Evolutionary conservation across 2,888 invertebrate genomes (phyloP).

Genomic region (Protophormia terraenovae): DNA sequence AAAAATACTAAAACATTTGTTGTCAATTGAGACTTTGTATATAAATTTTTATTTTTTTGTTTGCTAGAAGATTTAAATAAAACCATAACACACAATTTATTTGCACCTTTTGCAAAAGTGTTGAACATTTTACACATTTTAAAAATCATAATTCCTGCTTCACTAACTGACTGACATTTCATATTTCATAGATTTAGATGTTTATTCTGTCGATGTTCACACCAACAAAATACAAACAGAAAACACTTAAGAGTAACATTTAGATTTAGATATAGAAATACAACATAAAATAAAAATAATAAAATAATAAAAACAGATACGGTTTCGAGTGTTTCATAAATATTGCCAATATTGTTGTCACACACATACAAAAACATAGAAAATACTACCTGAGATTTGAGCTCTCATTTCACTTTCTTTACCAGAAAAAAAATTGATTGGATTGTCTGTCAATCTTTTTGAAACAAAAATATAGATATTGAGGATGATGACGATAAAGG

Average conservation of each 20-base stretch:
- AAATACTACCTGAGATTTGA: constrained; percentile 28
- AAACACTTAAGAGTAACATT: constrained; percentile 39
- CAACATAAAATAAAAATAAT: constrained; percentile 3
- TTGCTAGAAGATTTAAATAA: constrained; percentile 62
- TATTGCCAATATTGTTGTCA: constrained; percentile 50
- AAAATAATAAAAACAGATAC: constrained; percentile 33
- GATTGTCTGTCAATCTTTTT: constrained; percentile 73
- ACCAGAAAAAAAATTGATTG: constrained; percentile 74
- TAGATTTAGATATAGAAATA: constrained; percentile 1
- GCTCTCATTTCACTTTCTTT: constrained; percentile 39
- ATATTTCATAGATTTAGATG: constrained; percentile 42
- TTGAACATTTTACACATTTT: constrained; percentile 30
- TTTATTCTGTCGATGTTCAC: constrained; percentile 63
- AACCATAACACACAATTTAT: constrained; percentile 61
- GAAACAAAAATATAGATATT: constrained; percentile 21
- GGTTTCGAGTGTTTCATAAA: constrained; percentile 62
- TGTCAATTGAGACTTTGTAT: constrained; percentile 27
- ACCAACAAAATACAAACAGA: constrained; percentile 11
- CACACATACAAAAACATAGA: no score
- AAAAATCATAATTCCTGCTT: constrained; percentile 41
- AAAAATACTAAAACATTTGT: constrained; percentile 24
- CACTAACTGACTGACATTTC: constrained; percentile 25
- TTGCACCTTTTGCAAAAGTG: constrained; percentile 59
- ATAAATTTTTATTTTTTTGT: constrained; percentile 2
- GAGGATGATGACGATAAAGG: constrained; percentile 53